These are phyloP conservation scores for Tragelaphus buxtoni DNA, from an alignment of 2,113 vertebrate species.

Conservation along the genomic window DNA sequence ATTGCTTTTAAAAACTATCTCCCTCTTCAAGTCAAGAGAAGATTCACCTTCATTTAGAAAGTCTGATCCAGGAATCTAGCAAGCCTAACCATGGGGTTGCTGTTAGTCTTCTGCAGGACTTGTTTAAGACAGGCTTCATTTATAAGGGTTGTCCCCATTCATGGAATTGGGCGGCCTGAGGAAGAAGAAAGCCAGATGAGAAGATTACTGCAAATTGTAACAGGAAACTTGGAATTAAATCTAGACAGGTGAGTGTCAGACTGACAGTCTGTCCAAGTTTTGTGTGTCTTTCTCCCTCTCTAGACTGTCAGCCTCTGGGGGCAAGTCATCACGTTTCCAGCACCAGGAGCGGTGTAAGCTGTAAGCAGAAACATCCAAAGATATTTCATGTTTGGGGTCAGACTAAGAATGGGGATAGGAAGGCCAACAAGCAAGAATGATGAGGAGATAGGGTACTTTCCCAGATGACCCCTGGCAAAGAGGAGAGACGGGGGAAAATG, in stretches of 20 bases:
- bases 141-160: not conserved
- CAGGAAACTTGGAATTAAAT: not conserved
- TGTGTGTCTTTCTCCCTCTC: not conserved
- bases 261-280: not conserved
- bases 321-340: not conserved
- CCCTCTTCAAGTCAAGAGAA: not conserved
- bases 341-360: not conserved
- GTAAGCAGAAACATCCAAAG: not conserved
- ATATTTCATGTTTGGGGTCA: not conserved
- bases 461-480: not conserved
- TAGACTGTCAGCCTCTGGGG: not conserved
- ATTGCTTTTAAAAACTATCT: not conserved
- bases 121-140: not conserved
- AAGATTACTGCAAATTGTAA: not conserved
- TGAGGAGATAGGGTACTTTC: not conserved
- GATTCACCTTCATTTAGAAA: not conserved
- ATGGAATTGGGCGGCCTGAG: not conserved
- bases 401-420: not conserved
- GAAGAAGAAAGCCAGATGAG: not conserved
- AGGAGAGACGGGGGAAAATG: not conserved
- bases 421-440: not conserved
- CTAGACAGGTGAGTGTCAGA: not conserved
- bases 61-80: not conserved
- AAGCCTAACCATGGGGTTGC: not conserved
- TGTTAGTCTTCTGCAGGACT: not conserved